Base-by-base conservation (phyloP, 2,113 vertebrate species). In the Prunella himalayana region DNA sequence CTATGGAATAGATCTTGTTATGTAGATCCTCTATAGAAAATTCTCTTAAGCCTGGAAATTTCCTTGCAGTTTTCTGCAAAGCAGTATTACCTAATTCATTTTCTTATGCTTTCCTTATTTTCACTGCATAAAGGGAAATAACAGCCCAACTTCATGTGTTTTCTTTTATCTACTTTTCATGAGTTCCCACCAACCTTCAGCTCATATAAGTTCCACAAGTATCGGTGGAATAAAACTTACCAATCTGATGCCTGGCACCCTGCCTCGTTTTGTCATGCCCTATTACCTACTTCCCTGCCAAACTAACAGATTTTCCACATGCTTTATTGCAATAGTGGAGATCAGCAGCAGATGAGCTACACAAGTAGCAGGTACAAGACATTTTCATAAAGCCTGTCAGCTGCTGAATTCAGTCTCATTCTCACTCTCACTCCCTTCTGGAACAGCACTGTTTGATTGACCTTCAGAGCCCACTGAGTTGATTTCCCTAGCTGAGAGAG, bases 351-450 rank as follows among this genome's bases (percentile, higher is more conserved):
- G 60, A 84, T 42, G 57, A 86, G 69, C 77, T 88, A 25, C 51
- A 61, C 39, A 54, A 81, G 80, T 70, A 90, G 68, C 83, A 92
- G 79, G 72, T 90, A 86, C 68, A 83, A 86, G 76, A 83, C 28
- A 91, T 91, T 96, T 90, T 92, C 83, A 92, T 93, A 93, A 83
- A 83, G 65, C 56, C 84, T 94, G 86, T 81, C 90, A 92, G 69
- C 92, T 89, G 51, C n/a, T 94, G 83, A 88, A 81, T 92, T 94
- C 57, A 75, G 59, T 51, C 76, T 87, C 82, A 82, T 61, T 90
- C 92, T 82, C 92, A 33, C 44, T 66, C 77, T 76, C 73, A 19
- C 33, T 75, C 41, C 50, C 71, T 18, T 92, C 27, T 70, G 64
- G 81, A 49, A 92, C 6, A 84, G 39, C 2, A 0, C 10, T 60